Percentiles rank a stretch among this genome's conserved stretches.
Evolutionary conservation across 2,113 vertebrate species (phyloP).

Genomic region (Actinemys pallida): DNA sequence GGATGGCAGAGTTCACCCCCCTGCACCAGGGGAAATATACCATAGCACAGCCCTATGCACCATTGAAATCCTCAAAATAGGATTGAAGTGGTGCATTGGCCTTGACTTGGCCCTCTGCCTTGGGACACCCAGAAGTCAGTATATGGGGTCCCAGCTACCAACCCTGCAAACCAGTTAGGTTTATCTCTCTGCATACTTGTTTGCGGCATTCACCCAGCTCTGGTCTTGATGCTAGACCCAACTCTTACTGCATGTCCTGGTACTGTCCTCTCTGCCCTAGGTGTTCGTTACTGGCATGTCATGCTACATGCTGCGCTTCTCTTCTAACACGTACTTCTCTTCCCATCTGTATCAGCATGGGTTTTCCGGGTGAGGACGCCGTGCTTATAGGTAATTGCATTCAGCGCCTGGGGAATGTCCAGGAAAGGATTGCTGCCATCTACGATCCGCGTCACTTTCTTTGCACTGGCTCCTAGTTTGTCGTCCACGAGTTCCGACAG

Average conservation of each 20-base stretch:
- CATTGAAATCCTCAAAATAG: neutral
- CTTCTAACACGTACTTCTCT: slow-evolving; percentile 88
- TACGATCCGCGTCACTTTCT: slow-evolving; percentile 93
- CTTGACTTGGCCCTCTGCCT: neutral
- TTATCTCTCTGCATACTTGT: neutral
- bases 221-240: neutral
- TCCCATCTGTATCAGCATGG: slow-evolving; percentile 97
- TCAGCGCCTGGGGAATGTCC: slow-evolving; percentile 91
- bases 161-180: neutral
- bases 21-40: neutral
- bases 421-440: slow-evolving; percentile 97
- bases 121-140: neutral
- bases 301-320: neutral
- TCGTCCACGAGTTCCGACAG: slow-evolving; percentile 97
- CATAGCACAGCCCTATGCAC: neutral
- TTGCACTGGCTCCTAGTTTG: slow-evolving; percentile 90
- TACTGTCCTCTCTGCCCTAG: neutral
- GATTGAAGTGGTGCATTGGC: neutral
- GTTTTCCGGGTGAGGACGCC: slow-evolving; percentile 94
- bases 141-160: neutral
- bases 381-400: slow-evolving; percentile 94
- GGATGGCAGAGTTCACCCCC: neutral
- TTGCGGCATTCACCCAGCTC: neutral
- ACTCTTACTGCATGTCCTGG: neutral
- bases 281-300: neutral